These are phyloP conservation scores for Puffinus mauretanicus DNA, from an alignment of 2,113 vertebrate species.

Conservation along the genomic window DNA sequence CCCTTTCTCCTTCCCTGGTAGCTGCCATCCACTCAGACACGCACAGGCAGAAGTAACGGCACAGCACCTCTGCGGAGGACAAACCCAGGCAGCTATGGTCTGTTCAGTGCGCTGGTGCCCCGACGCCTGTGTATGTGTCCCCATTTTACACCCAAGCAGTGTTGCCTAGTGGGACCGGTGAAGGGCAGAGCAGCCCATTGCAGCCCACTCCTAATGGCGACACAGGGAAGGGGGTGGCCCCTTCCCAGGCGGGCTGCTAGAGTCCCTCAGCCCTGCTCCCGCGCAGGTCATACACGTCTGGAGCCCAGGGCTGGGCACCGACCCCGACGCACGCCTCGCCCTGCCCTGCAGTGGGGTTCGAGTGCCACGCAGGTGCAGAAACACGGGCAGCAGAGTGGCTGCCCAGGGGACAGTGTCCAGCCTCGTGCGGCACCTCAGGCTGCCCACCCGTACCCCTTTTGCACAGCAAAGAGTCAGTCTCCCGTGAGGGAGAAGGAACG, in stretches of 20 bases:
- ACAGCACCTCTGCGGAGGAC: neutral
- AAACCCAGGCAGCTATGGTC: neutral
- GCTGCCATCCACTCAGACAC: neutral
- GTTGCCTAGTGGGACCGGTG: accelerated
- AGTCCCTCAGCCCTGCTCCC: neutral
- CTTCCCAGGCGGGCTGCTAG: neutral
- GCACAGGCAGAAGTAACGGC: neutral
- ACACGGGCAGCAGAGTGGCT: neutral
- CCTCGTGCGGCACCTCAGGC: neutral
- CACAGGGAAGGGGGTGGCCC: neutral
- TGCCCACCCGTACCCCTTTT: neutral
- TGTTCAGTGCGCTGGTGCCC: accelerated
- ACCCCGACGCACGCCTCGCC: accelerated
- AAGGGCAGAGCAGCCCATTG: neutral
- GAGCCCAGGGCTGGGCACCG: neutral
- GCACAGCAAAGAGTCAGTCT: neutral
- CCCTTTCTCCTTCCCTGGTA: too few relatives aligned
- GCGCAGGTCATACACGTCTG: accelerated
- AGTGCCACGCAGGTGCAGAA: neutral
- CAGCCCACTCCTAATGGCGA: accelerated
- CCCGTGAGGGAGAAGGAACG: accelerated
- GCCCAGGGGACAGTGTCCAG: accelerated
- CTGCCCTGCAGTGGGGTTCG: too few relatives aligned
- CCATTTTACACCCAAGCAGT: accelerated
- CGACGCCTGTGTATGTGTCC: accelerated